Percentiles rank a stretch among this genome's conserved stretches.
These are phyloP conservation scores for Pterobdella sp. DNA, from an alignment of 2,888 invertebrate genomes.

Conservation along the genomic window DNA sequence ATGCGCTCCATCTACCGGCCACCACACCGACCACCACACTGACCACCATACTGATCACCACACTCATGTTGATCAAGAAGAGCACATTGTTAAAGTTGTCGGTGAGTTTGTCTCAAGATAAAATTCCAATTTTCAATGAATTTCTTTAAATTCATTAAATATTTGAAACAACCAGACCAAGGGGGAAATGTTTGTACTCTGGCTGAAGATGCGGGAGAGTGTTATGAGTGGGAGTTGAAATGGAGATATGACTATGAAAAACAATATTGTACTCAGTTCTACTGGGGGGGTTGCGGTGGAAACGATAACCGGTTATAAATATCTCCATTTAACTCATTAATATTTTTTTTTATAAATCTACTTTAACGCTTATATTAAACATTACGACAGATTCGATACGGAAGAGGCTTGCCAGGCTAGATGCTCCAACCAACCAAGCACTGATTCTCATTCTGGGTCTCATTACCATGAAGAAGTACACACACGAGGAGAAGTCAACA, in stretches of 20 bases:
- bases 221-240: constrained; percentile 22
- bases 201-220: constrained; percentile 28
- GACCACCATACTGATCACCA: neutral
- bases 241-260: constrained; percentile 29
- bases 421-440: constrained; percentile 16
- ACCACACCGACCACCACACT: neutral
- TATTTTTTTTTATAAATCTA: neutral
- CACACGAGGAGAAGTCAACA: neutral
- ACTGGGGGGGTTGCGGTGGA: constrained; percentile 76
- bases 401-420: constrained; percentile 28
- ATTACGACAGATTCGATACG: constrained; percentile 20
- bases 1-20: neutral
- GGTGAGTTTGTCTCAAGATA: neutral
- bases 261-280: constrained; percentile 61
- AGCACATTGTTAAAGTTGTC: neutral
- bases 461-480: neutral
- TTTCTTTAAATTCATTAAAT: neutral
- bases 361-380: neutral
- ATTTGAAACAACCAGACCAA: constrained; percentile 30
- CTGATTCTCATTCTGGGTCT: neutral
- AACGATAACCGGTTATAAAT: constrained; percentile 60
- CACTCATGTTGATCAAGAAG: constrained; percentile 3
- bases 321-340: too few species aligned
- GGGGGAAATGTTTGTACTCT: constrained; percentile 23
- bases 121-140: neutral